Evolutionary conservation across 2,113 vertebrate species (phyloP), one percentile per base, ranked within the genome.

Genomic region (Neoarius graeffei): DNA sequence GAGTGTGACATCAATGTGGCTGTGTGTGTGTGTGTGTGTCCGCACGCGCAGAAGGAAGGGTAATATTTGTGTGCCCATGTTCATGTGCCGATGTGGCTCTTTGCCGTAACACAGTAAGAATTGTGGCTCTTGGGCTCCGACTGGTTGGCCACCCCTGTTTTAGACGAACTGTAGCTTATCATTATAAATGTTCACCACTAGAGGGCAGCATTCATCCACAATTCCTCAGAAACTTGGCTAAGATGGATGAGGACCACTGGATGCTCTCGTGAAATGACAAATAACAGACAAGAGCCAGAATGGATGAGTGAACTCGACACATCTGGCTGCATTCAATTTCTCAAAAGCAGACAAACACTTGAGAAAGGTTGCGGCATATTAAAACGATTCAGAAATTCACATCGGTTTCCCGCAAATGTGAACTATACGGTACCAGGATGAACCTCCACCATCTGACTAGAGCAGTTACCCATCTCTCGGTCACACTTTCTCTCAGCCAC

Each of bases 191-290:
- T 81, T 30, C 15, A 19, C 73, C 86, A 89, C 74, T 77, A 91
- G 88, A 86, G 73, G 59, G 88, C 88, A 89, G 86, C 74, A 89
- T 25, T 66, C 3, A 35, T 20, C 35, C 57, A 15, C 27, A 54
- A 17, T 56, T 25, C 5, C n/a, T 67, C 74, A 66, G 42, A 59
- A 27, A 62, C 35, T 30, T 11, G 57, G 42, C 50, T 82, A 4
- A 67, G 48, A 76, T 50, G 59, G 35, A n/a, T 14, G 25, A 59
- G 71, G 15, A 19, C 56, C 52, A 57, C n/a, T 0, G n/a, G 52
- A 19, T n/a, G 3, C 54, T 52, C 48, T 9, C 15, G 27, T 50
- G 48, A 84, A 42, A 48, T 42, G 19, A 42, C 27, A 82, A 35
- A 35, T 35, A 35, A 35, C 80, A 82, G 11, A 52, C 60, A 14